Evolutionary conservation across 2,797 vertebrate genomes (phyloP), one percentile per base, ranked within the genome.

Genomic region (Alcedo quadribrachys): DNA sequence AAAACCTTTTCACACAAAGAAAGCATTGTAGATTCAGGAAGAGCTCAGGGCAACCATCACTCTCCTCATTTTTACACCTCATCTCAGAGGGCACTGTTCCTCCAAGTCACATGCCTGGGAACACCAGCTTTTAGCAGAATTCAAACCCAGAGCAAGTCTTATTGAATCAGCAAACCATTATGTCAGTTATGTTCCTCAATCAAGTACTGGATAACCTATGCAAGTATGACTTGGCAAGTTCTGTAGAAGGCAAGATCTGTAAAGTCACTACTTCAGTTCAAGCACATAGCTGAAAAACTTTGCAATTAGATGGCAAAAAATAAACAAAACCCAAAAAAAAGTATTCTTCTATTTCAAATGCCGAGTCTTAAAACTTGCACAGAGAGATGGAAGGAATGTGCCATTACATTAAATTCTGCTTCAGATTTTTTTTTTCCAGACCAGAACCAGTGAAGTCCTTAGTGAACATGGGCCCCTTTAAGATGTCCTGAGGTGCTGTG

Each of bases 21-120:
- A 82, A 45, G 35, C 2, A 6, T 3, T 35, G 50, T 8, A 50
- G 68, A 75, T 62, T 30, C 46, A 58, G 30, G 15, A 81, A 7
- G 5, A 51, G 40, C 28, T 81, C 55, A 45, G 71, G 77, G 19
- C 42, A 32, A 45, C 28, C 27, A 21, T 30, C 14, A 63, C 13
- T 21, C 35, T 65, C 35, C 15, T 20, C 12, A 42, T 50, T 61
- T 66, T 87, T 30, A 46, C 19, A 58, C 40, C 68, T 51, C 4
- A 0, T 37, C 62, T 67, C 58, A 51, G 50, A 82, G 50, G 48
- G 35, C 37, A 43, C 37, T 11, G 27, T 5, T 81, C 48, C 53
- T 40, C 37, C 3, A 1, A 5, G 32, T 28, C 73, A 69, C 0
- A 0, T 11, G 43, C 32, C 35, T 0, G 0, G 50, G 51, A 30